Evolutionary conservation across 2,797 vertebrate genomes (phyloP).

Genomic region (Hippoglossus hippoglossus): DNA sequence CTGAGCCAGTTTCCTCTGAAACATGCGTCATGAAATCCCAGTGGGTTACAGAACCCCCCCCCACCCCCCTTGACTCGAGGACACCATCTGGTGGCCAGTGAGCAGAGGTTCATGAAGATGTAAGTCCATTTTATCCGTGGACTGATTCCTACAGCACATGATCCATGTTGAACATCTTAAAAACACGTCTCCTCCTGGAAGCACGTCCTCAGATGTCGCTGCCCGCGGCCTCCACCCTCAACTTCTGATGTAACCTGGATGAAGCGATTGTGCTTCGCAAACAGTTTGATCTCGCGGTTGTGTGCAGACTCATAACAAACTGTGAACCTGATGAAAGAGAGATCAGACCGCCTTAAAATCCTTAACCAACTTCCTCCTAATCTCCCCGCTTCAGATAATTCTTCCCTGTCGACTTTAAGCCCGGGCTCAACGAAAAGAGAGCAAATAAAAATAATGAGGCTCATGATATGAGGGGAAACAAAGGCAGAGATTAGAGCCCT

Average conservation of each 20-base stretch:
- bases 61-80: slow-evolving; percentile 55
- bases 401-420: slow-evolving; percentile 65
- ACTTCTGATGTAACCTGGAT: slow-evolving; percentile 52
- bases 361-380: slow-evolving; percentile 63
- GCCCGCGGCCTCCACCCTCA: neutral
- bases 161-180: slow-evolving; percentile 32
- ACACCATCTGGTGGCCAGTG: slow-evolving; percentile 77
- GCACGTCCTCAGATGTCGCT: slow-evolving; percentile 39
- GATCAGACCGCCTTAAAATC: slow-evolving; percentile 58
- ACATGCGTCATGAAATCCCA: slow-evolving; percentile 54
- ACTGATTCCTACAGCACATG: slow-evolving; percentile 6
- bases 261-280: slow-evolving; percentile 25
- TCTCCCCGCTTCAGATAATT: slow-evolving; percentile 64
- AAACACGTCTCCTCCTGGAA: slow-evolving; percentile 48
- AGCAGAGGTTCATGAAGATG: slow-evolving; percentile 11
- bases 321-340: slow-evolving; percentile 67
- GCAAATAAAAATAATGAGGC: slow-evolving; percentile 75
- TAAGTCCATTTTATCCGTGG: neutral
- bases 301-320: slow-evolving; percentile 59
- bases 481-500: slow-evolving; percentile 70
- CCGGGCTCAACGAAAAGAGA: slow-evolving; percentile 57
- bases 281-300: slow-evolving; percentile 29
- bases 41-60: neutral
- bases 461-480: slow-evolving; percentile 65
- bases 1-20: slow-evolving; percentile 64